Conservation (phyloP, 1,140 invertebrate species). For the Meloidogyne chitwoodi region DNA sequence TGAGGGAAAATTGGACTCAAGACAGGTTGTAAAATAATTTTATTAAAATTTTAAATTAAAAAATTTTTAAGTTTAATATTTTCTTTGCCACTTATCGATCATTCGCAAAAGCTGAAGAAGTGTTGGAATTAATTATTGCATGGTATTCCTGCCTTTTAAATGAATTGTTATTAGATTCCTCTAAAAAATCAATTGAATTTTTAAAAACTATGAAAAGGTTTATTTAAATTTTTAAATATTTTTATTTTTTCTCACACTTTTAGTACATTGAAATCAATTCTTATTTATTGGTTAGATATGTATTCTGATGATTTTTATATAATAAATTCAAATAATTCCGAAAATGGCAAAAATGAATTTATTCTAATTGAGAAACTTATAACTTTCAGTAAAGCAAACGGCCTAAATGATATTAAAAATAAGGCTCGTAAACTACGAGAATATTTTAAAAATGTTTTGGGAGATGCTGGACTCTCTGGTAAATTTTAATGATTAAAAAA, state of each 20-base stretch:
- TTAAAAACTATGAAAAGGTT: conserved; percentile 4
- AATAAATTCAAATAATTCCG: conserved; percentile 70
- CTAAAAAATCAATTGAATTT: neutral
- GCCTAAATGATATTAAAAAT: conserved; percentile 73
- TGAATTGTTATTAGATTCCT: neutral
- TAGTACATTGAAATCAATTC: conserved; percentile 62
- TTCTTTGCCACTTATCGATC: conserved; percentile 89
- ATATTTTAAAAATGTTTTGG: conserved; percentile 64
- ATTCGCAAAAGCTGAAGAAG: conserved; percentile 75
- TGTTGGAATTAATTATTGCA: conserved; percentile 75
- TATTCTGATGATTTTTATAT: conserved; percentile 93
- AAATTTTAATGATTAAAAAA: conserved; percentile 39
- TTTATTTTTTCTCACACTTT: neutral
- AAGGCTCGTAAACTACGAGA: conserved; percentile 76
- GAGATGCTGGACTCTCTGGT: conserved; percentile 45
- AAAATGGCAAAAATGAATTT: neutral
- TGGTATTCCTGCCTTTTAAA: conserved; percentile 66
- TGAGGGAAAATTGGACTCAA: conserved; percentile 89
- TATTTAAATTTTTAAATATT: neutral
- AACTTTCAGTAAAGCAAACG: neutral
- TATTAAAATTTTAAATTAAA: neutral
- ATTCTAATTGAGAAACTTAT: neutral
- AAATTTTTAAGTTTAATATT: conserved; percentile 75
- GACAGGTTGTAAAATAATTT: conserved; percentile 62
- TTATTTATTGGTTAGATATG: conserved; percentile 92